Base-by-base conservation (phyloP, 2,888 invertebrate species). In the Dicroscelio sp. region DNA sequence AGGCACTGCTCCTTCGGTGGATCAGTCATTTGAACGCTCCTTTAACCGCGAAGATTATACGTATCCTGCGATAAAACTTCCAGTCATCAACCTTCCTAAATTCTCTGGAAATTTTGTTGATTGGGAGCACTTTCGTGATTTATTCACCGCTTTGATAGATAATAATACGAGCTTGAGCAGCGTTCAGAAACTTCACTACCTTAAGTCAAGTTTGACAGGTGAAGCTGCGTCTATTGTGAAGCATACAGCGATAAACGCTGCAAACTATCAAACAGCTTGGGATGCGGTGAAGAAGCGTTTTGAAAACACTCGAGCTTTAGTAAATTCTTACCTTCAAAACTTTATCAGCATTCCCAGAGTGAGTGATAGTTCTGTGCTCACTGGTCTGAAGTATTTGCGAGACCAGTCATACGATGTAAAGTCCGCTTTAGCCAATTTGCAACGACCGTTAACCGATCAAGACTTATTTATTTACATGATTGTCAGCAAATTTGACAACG, bases 391-490 rank as follows among this genome's bases (percentile, higher is more conserved):
- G 12, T 38, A 8, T 8, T 12, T 38, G 38, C 38, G 38, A 8
- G 38, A 38, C 12, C 38, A 38, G 12, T 38, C 38, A 6, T 38
- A 8, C 38, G 38, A 38, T 38, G 38, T 38, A 12, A 38, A 38
- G 6, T 38, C 38, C 12, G 38, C 38, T 12, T 8, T 78, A 8
- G 2, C 30, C 12, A 60, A 38, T 5, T 20, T 78, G 14, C 31
- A 60, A 20, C 60, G 76, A 8, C 12, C 20, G 8, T 33, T 75
- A 2, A 58, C 12, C 14, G 23, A 55, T n/a, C 58, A 75, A 30
- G 75, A 75, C 33, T 75, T 78, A 60, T 79, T 79, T 65, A 30
- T 79, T n/a, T 79, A 43, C 31, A 12, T 79, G 20, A 79, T 79
- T 27, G 63, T 79, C 12, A 20, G 20, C 14, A 79, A 48, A 27